phyloP scores from a whole-genome alignment of 2,113 vertebrate species.

The Origma solitaria region DNA sequence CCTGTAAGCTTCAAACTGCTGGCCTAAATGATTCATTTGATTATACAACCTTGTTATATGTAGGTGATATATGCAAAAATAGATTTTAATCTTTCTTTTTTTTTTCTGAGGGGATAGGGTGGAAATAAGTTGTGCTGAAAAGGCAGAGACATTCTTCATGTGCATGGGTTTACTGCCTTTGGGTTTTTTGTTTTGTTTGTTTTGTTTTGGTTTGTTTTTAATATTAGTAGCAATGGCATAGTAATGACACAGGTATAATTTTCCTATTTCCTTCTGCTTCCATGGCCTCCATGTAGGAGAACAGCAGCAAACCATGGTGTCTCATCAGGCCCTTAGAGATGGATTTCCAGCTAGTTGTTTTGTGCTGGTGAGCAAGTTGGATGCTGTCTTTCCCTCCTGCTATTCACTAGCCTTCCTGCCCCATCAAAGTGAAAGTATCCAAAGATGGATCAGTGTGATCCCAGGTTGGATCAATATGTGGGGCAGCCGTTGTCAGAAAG shows the following conservation, averaged over 20 bases:
- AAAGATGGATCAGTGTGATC: background rate
- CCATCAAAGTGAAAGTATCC: background rate
- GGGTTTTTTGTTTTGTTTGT: background rate
- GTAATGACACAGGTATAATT: background rate
- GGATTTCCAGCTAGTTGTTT: background rate
- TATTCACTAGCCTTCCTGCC: background rate
- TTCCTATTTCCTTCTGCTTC: background rate
- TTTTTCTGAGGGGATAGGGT: background rate
- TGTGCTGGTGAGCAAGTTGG: background rate
- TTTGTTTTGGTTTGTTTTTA: background rate
- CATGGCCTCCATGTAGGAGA: background rate
- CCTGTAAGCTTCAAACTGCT: background rate
- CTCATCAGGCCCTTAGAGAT: background rate
- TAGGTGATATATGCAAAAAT: constrained; percentile 8
- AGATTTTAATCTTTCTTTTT: background rate
- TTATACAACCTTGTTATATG: background rate
- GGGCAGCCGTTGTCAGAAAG: background rate
- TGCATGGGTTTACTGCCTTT: background rate
- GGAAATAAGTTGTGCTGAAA: background rate
- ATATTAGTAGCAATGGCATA: background rate
- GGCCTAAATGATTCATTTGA: background rate
- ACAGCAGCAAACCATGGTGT: background rate
- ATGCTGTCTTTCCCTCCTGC: background rate
- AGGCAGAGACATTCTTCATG: accelerated
- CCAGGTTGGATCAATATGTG: background rate